Conservation (phyloP, 2,888 invertebrate genomes). For the Cecidostiba fungosa region DNA sequence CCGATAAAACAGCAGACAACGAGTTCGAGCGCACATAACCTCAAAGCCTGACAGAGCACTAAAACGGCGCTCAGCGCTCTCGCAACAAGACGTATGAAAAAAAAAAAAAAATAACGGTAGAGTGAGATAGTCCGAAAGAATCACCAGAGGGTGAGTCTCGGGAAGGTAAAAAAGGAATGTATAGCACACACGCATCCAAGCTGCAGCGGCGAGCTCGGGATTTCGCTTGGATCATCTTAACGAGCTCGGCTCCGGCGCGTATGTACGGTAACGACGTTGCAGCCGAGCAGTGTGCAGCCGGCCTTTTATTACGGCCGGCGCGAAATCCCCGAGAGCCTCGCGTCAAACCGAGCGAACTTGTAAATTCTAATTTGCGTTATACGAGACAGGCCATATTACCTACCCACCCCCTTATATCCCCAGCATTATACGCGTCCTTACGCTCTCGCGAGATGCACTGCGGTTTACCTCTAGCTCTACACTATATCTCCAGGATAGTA, state of each 20-base stretch:
- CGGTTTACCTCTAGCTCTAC: not conserved
- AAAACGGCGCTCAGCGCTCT: not conserved
- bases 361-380: constrained; percentile 56
- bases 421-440: constrained; percentile 25
- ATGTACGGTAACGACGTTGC: constrained; percentile 43
- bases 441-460: not conserved
- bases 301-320: constrained; percentile 61
- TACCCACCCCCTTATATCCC: not conserved
- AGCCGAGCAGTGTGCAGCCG: not conserved
- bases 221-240: constrained; percentile 70
- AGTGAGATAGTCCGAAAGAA: not conserved
- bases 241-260: constrained; percentile 66
- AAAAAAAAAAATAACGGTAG: constrained; percentile 7
- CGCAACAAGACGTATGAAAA: not conserved
- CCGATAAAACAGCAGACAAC: constrained; percentile 3
- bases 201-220: constrained; percentile 12
- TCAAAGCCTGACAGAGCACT: constrained; percentile 14
- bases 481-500: not conserved
- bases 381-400: constrained; percentile 35
- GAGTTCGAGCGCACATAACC: not conserved
- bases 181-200: constrained; percentile 40
- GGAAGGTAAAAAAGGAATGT: constrained; percentile 43
- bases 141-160: not conserved
- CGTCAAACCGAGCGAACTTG: constrained; percentile 49
- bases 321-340: constrained; percentile 38